phyloP scores from a whole-genome alignment of 2,113 vertebrate genomes.

The Alces alces region DNA sequence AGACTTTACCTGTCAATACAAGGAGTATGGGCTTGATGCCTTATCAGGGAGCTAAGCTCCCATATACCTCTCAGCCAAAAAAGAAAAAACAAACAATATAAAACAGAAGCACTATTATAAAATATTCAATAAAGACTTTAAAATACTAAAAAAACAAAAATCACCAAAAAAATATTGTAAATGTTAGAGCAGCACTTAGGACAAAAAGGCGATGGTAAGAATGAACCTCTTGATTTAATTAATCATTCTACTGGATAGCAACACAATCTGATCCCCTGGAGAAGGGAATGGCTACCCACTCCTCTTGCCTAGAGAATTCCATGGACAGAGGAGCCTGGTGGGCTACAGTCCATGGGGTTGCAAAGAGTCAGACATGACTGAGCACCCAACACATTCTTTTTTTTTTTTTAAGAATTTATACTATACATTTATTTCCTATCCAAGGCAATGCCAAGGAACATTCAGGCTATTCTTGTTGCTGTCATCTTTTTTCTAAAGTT shows the following conservation, averaged over 20 bases:
- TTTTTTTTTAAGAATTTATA: no score
- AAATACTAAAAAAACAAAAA: neutral
- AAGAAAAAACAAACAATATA: neutral
- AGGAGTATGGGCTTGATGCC: neutral
- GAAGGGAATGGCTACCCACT: neutral
- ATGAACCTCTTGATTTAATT: neutral
- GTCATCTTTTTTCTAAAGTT: no score
- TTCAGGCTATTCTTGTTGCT: no score
- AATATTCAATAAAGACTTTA: neutral
- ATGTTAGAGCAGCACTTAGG: neutral
- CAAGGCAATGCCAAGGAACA: no score
- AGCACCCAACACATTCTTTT: neutral
- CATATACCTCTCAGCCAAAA: neutral
- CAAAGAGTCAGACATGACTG: neutral
- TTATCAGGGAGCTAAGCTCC: neutral
- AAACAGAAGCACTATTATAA: neutral
- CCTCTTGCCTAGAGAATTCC: neutral
- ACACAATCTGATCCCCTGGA: neutral
- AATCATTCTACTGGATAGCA: neutral
- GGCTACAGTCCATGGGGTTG: neutral
- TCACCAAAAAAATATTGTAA: neutral
- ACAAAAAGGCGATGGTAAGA: neutral
- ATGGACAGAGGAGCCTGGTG: neutral
- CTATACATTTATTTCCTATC: no score
- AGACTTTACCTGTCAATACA: neutral